phyloP scores from a whole-genome alignment of 1,140 invertebrate species.

The Papilio polytes region DNA sequence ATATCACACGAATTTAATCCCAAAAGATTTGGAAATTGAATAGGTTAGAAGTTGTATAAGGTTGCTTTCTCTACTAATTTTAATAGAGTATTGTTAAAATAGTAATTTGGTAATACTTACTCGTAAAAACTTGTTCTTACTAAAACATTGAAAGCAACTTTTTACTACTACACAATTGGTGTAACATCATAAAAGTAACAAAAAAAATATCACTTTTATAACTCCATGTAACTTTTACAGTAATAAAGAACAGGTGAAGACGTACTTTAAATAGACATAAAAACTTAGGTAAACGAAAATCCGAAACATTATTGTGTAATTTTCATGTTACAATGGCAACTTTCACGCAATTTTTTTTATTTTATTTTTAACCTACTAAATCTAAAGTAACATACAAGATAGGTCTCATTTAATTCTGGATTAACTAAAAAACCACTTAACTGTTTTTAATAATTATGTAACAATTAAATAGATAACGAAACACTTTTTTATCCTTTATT shows the following conservation, averaged over 20 bases:
- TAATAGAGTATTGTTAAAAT: no score
- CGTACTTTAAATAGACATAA: conserved; percentile 8
- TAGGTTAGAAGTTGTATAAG: neutral
- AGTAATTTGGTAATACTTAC: no score
- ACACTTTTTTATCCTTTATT: no score
- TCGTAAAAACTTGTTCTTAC: no score
- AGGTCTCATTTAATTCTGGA: no score
- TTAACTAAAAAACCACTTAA: no score
- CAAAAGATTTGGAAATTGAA: neutral
- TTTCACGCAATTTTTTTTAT: neutral
- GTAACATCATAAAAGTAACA: neutral
- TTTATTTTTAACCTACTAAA: no score
- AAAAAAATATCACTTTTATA: no score
- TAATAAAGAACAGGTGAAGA: conserved; percentile 1
- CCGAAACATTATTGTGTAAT: neutral
- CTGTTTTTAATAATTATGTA: no score
- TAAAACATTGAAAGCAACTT: neutral
- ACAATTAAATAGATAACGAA: no score
- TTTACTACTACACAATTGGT: neutral
- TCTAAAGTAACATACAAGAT: no score
- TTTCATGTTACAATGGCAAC: neutral
- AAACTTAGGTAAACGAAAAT: neutral
- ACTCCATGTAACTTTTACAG: neutral
- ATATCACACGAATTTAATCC: neutral
- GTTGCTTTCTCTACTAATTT: no score